Percentiles rank a stretch among this genome's conserved stretches.
These are phyloP conservation scores for Podotricha telesiphe DNA, from an alignment of 2,888 invertebrate species.

Conservation along the genomic window DNA sequence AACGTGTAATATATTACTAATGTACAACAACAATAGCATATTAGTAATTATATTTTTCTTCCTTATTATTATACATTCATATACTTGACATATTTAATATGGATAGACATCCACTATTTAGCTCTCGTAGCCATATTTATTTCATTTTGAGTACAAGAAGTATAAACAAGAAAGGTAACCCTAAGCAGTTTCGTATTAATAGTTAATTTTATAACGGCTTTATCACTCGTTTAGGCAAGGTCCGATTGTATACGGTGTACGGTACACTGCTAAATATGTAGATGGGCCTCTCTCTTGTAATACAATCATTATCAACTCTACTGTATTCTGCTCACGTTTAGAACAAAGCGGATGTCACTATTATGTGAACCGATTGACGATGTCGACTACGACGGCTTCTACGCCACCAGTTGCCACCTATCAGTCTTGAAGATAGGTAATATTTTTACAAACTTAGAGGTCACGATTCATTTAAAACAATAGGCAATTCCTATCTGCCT, in stretches of 20 bases:
- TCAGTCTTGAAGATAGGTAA: constrained; percentile 65
- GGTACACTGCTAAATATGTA: constrained; percentile 63
- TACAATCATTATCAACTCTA: constrained; percentile 55
- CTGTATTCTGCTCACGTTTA: constrained; percentile 70
- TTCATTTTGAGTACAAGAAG: constrained; percentile 5
- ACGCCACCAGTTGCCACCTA: constrained; percentile 64
- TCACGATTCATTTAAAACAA: neutral
- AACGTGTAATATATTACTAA: too few species aligned
- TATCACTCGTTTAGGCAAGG: constrained; percentile 61
- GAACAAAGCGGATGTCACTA: constrained; percentile 72
- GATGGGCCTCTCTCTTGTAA: constrained; percentile 55
- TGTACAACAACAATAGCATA: too few species aligned
- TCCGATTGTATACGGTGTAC: constrained; percentile 55
- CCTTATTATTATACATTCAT: neutral
- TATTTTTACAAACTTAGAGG: constrained; percentile 31
- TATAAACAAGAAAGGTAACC: constrained; percentile 27
- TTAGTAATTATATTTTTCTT: neutral
- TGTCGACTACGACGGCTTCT: constrained; percentile 56
- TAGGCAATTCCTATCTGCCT: neutral
- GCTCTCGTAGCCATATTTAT: neutral
- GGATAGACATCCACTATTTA: neutral
- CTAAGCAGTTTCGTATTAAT: constrained; percentile 52
- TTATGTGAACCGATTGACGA: constrained; percentile 73
- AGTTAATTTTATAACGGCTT: constrained; percentile 73
- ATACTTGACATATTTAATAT: neutral